A percentile compares a stretch with the other conserved stretches of the same genome.
These are phyloP conservation scores for Vulpes lagopus DNA, from an alignment of 2,113 vertebrate species.

Conservation along the genomic window DNA sequence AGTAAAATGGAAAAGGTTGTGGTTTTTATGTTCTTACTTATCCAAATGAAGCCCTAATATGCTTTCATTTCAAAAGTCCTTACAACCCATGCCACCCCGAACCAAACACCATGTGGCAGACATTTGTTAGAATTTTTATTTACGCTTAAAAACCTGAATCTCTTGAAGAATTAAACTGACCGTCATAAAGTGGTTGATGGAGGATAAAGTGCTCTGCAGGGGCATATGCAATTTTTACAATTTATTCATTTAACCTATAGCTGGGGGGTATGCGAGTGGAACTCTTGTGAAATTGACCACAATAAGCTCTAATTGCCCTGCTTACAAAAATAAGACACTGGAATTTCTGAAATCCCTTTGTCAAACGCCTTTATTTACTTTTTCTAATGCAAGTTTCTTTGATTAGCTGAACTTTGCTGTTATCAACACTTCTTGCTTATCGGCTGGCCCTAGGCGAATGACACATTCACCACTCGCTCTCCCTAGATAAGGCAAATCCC, in stretches of 20 bases:
- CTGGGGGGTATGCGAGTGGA: constrained; percentile 42
- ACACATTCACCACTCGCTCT: constrained; percentile 89
- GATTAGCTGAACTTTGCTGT: constrained; percentile 87
- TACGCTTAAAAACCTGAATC: constrained; percentile 56
- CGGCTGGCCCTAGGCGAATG: constrained; percentile 82
- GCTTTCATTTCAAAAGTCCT: constrained; percentile 62
- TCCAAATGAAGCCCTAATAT: neutral
- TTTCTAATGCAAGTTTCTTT: constrained; percentile 86
- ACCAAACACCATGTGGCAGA: neutral
- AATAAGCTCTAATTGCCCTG: constrained; percentile 79
- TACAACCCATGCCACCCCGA: neutral
- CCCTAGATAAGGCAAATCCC: constrained; percentile 88
- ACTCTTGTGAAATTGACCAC: constrained; percentile 73
- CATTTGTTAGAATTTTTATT: constrained; percentile 41
- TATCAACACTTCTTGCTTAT: constrained; percentile 88
- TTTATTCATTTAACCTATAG: constrained; percentile 73
- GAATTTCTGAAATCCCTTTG: constrained; percentile 85
- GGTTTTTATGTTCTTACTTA: constrained; percentile 53
- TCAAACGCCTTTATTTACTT: constrained; percentile 85
- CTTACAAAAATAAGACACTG: constrained; percentile 81
- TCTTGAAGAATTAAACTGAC: constrained; percentile 32
- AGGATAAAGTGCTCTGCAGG: constrained; percentile 63
- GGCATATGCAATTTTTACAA: constrained; percentile 70
- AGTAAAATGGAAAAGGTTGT: constrained; percentile 70
- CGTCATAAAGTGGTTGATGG: neutral